Base-by-base conservation (phyloP, 1,140 invertebrate species). In the Tribolium castaneum region DNA sequence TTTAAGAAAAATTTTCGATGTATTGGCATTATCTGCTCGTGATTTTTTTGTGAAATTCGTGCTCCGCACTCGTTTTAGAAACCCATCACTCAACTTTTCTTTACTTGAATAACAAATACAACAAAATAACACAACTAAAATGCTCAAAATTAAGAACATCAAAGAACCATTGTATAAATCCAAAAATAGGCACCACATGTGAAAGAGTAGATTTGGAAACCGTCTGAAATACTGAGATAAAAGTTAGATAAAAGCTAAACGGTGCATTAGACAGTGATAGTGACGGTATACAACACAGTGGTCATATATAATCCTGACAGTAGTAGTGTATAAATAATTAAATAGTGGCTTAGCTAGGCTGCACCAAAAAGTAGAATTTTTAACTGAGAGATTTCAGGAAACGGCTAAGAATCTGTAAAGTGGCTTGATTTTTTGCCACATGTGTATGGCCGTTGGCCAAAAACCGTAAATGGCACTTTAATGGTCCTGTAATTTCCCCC, bases 401-500 rank as follows among this genome's bases (percentile, higher is more conserved):
- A 25, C 3, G 1, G 25, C 3, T 25, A 25, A 5, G 25, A 1
- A 30, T 30, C 5, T 30, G 25, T 30, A 25, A 25, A 25, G 22
- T 25, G 1, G 25, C 25, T 45, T 45, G 2, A 9, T 9, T 10
- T 10, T 9, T 45, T 45, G 39, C 10, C 6, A 6, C 35, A 39
- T 39, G 35, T 45, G 39, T 45, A 45, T 45, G 1, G 39, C 39
- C 39, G 7, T 45, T 45, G 2, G 7, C n/a, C 39, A 2, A 45
- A 39, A 45, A 45, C 13, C 25, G 59, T 66, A 66, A 66, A 66
- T 66, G 59, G 59, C 59, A 66, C 59, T 66, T 66, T 66, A 66
- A 66, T 66, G 45, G 59, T 25, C 59, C 59, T 66, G 59, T 66
- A 66, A 66, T 66, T 66, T 66, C 10, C 59, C 59, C 59, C 59